Evolutionary conservation across 2,888 invertebrate genomes (phyloP).

Genomic region (Hydropsyche betteni): DNA sequence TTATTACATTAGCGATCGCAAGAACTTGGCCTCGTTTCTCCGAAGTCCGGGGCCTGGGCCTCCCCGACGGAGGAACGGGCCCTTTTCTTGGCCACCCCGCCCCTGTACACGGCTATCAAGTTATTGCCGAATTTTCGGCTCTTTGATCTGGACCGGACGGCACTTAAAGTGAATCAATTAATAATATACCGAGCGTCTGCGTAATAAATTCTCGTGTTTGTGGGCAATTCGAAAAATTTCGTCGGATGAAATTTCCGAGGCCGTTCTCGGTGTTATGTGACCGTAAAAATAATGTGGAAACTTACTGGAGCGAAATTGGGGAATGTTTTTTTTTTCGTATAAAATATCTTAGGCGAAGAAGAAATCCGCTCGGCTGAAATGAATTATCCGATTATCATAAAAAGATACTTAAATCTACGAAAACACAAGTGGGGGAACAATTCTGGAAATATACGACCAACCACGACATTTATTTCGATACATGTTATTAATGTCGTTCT

Average conservation of each 20-base stretch:
- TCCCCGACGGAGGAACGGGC: conserved; percentile 9
- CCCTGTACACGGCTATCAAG: conserved; percentile 39
- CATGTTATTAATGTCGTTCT: no score
- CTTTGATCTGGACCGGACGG: conserved; percentile 48
- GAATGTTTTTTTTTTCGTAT: neutral
- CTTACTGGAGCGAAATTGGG: neutral
- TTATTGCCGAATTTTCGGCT: conserved; percentile 46
- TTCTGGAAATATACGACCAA: no score
- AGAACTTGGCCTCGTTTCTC: conserved; percentile 44
- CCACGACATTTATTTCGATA: no score
- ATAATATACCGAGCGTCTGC: conserved; percentile 34
- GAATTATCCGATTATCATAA: conserved; percentile 49
- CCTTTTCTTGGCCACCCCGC: conserved; percentile 13
- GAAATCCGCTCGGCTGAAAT: conserved; percentile 43
- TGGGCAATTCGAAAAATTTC: neutral
- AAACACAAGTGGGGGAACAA: conserved; percentile 30
- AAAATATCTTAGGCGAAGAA: conserved; percentile 39
- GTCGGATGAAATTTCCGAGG: neutral
- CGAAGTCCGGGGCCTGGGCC: conserved; percentile 42
- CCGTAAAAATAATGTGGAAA: neutral
- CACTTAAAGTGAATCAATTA: conserved; percentile 49
- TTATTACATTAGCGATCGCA: conserved; percentile 46
- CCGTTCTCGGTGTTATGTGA: neutral
- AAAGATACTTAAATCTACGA: conserved; percentile 49
- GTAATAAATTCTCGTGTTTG: no score